A percentile compares a stretch with the other conserved stretches of the same genome.
Conservation (phyloP, 2,888 invertebrate species). For the Brachypterus glaber region DNA sequence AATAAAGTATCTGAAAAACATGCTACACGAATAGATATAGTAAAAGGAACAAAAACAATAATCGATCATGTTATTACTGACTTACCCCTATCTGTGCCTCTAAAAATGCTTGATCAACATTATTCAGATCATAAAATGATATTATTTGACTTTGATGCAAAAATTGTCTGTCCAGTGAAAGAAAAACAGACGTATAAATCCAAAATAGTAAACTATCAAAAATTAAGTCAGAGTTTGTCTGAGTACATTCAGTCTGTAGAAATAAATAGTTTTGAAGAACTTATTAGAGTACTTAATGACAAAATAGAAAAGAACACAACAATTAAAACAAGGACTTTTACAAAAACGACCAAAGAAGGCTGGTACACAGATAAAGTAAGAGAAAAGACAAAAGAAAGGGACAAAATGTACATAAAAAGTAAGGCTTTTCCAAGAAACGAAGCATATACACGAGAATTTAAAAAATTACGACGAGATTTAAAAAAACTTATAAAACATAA, state of each 20-base stretch:
- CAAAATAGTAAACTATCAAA: no score
- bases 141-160: no score
- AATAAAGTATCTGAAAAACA: no score
- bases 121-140: no score
- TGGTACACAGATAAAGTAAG: conserved; percentile 8
- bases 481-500: conserved; percentile 8
- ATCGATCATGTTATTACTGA: conserved; percentile 10
- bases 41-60: no score
- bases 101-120: conserved; percentile 6
- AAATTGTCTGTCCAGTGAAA: no score
- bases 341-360: conserved; percentile 7
- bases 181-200: no score
- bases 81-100: conserved; percentile 3
- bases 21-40: no score
- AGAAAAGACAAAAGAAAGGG: conserved; percentile 6
- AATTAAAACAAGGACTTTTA: conserved; percentile 7
- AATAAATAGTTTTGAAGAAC: no score
- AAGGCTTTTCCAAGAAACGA: conserved; percentile 4
- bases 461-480: conserved; percentile 1
- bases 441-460: conserved; percentile 1
- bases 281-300: conserved; percentile 5
- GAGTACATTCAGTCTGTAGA: no score
- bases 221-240: no score
- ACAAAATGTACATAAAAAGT: conserved; percentile 5
- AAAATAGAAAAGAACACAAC: conserved; percentile 1